These are phyloP conservation scores for Labroides dimidiatus DNA, from an alignment of 2,797 vertebrate species.

Conservation along the genomic window DNA sequence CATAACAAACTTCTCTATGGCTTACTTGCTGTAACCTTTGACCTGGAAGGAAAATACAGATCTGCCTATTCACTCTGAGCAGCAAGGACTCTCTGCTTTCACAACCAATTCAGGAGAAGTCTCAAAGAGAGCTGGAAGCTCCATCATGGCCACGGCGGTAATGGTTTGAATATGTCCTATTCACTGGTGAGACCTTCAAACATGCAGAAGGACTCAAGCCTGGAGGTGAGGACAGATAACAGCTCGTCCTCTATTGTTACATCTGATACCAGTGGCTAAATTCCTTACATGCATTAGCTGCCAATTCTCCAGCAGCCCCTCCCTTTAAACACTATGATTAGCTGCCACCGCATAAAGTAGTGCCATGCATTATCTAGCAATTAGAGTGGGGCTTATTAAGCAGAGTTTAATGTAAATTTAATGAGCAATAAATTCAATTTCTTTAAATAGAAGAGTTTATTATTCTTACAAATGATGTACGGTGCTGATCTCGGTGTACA, in stretches of 20 bases:
- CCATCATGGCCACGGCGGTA: constrained; percentile 14
- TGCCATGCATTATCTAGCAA: constrained; percentile 85
- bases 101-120: constrained; percentile 22
- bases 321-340: constrained; percentile 71
- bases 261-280: constrained; percentile 48
- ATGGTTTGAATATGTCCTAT: constrained; percentile 38
- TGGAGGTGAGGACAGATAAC: constrained; percentile 39
- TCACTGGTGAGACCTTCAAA: constrained; percentile 27
- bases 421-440: constrained; percentile 85
- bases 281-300: constrained; percentile 57
- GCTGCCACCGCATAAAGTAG: constrained; percentile 79
- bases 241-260: constrained; percentile 32
- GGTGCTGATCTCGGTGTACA: constrained; percentile 66
- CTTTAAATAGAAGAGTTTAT: constrained; percentile 85
- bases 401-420: constrained; percentile 85
- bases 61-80: constrained; percentile 51
- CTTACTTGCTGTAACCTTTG: constrained; percentile 44
- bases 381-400: constrained; percentile 84
- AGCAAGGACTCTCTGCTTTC: constrained; percentile 28
- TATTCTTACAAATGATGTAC: constrained; percentile 84
- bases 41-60: constrained; percentile 53
- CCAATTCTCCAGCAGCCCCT: constrained; percentile 56
- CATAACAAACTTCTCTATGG: constrained; percentile 39
- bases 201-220: constrained; percentile 11
- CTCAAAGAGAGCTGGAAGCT: constrained; percentile 33